These are phyloP conservation scores for Lasioglossum baleicum DNA, from an alignment of 1,140 invertebrate species.

Conservation along the genomic window DNA sequence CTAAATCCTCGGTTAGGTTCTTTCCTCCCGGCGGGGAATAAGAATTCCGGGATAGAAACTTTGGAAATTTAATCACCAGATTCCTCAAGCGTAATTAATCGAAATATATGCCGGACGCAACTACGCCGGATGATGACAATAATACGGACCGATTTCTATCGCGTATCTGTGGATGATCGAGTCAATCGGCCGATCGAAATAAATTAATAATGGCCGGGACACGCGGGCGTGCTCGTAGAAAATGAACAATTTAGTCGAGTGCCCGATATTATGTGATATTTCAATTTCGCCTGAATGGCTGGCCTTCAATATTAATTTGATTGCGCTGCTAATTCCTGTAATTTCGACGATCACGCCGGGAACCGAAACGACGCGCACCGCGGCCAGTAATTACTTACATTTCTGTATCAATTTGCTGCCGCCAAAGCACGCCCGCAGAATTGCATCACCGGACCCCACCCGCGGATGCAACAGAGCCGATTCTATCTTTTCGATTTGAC, in stretches of 20 bases:
- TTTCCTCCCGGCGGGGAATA: too few relatives aligned
- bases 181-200: constrained; percentile 10
- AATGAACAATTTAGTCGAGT: constrained; percentile 46
- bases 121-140: background rate
- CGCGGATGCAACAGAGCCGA: background rate
- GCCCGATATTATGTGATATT: constrained; percentile 28
- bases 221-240: constrained; percentile 8
- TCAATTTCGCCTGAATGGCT: constrained; percentile 24
- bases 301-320: constrained; percentile 41
- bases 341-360: constrained; percentile 36
- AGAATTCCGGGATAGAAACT: too few relatives aligned
- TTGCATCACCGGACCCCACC: background rate
- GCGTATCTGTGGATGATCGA: background rate
- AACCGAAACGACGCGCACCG: constrained; percentile 19
- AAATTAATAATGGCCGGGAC: constrained; percentile 26
- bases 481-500: background rate
- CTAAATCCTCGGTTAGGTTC: background rate
- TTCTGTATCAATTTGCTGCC: constrained; percentile 28
- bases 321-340: constrained; percentile 33
- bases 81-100: background rate
- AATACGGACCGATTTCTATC: background rate
- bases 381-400: constrained; percentile 37
- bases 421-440: background rate
- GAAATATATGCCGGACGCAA: background rate
- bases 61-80: background rate